Conservation (phyloP, 1,140 invertebrate genomes). For the Cydia pomonella region DNA sequence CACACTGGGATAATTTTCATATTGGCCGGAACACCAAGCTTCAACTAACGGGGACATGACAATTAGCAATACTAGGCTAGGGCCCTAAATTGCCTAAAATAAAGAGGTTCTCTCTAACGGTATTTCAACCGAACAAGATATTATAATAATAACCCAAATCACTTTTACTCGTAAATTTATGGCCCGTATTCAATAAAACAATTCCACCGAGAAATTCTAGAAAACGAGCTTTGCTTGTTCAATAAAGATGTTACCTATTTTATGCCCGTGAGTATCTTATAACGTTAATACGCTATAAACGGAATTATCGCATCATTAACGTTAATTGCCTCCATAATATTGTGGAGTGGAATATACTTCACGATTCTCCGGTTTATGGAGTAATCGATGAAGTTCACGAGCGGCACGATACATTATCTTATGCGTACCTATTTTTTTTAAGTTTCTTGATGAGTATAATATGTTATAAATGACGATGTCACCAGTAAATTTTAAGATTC, state of each 20-base stretch:
- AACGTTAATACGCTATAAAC: conserved; percentile 15
- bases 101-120: too few relatives aligned
- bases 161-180: background rate
- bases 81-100: too few relatives aligned
- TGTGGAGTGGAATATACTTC: conserved; percentile 6
- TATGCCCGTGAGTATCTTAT: background rate
- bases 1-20: too few relatives aligned
- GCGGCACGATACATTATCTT: background rate
- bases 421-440: background rate
- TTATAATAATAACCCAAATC: too few relatives aligned
- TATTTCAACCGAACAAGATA: too few relatives aligned
- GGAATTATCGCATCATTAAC: conserved; percentile 21
- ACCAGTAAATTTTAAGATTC: too few relatives aligned
- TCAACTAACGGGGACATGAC: too few relatives aligned
- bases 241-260: conserved; percentile 3
- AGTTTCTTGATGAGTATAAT: too few relatives aligned
- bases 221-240: background rate
- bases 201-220: background rate
- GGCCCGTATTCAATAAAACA: background rate
- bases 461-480: too few relatives aligned
- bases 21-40: too few relatives aligned
- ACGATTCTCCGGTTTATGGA: conserved; percentile 17
- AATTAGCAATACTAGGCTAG: too few relatives aligned
- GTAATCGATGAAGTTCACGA: conserved; percentile 19
- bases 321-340: conserved; percentile 23